Evolutionary conservation across 2,888 invertebrate species (phyloP).

Genomic region (Endotricha flammealis): DNA sequence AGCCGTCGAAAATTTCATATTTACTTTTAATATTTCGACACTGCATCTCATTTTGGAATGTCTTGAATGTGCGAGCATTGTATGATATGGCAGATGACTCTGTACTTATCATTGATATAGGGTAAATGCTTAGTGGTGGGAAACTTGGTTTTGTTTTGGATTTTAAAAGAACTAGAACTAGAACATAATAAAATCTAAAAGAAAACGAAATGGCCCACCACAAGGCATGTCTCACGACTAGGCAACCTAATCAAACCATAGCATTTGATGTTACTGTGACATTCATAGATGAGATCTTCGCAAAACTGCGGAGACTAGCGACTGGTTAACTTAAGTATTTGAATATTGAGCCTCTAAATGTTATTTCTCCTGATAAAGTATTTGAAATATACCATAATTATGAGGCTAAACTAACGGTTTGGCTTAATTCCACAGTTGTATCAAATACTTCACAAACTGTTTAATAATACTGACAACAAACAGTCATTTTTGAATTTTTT

Average conservation of each 20-base stretch:
- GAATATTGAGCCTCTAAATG: conserved; percentile 24
- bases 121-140: too few relatives aligned
- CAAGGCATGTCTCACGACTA: too few relatives aligned
- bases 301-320: conserved; percentile 28
- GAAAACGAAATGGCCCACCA: too few relatives aligned
- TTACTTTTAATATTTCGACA: conserved; percentile 64
- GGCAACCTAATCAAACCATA: too few relatives aligned
- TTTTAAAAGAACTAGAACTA: too few relatives aligned
- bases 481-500: conserved; percentile 38
- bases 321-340: conserved; percentile 45
- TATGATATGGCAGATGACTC: conserved; percentile 11
- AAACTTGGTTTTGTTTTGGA: too few relatives aligned
- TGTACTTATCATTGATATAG: too few relatives aligned
- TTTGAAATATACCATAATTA: conserved; percentile 10
- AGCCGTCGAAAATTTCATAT: conserved; percentile 70
- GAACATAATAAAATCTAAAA: too few relatives aligned
- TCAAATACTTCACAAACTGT: conserved; percentile 20
- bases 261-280: conserved; percentile 6
- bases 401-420: conserved; percentile 14
- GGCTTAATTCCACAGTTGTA: conserved; percentile 13
- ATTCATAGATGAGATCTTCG: conserved; percentile 21
- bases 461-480: conserved; percentile 50
- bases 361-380: conserved; percentile 8
- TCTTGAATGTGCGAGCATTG: conserved; percentile 11
- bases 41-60: conserved; percentile 21